Evolutionary conservation across 2,113 vertebrate species (phyloP).

Genomic region (Butorides virescens): DNA sequence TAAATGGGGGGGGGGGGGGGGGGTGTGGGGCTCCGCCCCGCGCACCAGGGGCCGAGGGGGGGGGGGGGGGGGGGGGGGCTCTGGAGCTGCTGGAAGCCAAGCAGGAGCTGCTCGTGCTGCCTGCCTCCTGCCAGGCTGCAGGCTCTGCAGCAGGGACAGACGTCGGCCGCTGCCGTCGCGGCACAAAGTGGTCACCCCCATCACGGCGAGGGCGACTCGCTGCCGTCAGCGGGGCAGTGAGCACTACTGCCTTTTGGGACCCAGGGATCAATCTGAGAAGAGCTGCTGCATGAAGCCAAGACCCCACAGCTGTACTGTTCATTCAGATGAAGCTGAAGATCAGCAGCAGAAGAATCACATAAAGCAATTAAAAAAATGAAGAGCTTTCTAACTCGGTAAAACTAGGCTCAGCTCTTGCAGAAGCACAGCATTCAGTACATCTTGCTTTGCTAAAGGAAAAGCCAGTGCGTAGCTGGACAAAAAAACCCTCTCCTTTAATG

Average conservation of each 20-base stretch:
- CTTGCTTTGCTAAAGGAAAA: conserved; percentile 56
- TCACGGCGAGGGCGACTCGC: rapidly evolving
- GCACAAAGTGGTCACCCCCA: background rate
- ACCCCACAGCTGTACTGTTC: background rate
- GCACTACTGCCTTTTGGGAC: background rate
- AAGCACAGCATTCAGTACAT: background rate
- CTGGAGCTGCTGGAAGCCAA: background rate
- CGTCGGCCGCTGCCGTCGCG: rapidly evolving
- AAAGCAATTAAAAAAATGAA: background rate
- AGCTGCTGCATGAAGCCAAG: conserved; percentile 30
- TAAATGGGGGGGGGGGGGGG: rapidly evolving
- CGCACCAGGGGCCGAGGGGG: no score
- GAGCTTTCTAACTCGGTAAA: background rate
- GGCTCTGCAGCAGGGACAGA: background rate
- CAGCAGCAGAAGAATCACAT: background rate
- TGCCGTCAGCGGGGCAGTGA: background rate
- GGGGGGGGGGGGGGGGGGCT: rapidly evolving
- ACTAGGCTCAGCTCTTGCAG: background rate
- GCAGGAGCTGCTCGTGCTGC: background rate
- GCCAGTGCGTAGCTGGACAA: background rate
- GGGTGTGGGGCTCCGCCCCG: no score
- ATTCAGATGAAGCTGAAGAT: background rate
- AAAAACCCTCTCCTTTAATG: background rate
- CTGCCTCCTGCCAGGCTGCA: background rate
- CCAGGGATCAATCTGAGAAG: background rate